phyloP scores from a whole-genome alignment of 2,113 vertebrate genomes.

The Ascaphus truei region DNA sequence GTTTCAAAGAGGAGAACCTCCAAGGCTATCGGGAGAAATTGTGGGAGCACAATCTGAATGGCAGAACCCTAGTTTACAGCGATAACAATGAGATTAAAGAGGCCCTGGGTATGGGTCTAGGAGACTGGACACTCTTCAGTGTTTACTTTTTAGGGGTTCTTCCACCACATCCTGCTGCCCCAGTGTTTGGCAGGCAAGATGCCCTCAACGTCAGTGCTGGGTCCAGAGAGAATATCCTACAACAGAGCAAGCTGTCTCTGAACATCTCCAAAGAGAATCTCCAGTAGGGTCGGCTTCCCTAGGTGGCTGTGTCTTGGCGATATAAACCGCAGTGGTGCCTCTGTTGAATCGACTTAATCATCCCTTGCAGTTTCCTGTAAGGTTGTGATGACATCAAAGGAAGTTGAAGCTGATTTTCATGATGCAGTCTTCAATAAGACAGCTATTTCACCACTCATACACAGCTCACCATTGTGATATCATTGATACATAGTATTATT shows the following conservation, averaged over 20 bases:
- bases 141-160: slow-evolving; percentile 26
- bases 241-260: neutral
- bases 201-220: neutral
- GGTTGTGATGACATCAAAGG: too few relatives aligned
- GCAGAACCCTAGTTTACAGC: slow-evolving; percentile 33
- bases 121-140: slow-evolving; percentile 40
- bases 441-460: too few relatives aligned
- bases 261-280: slow-evolving; percentile 9
- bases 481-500: too few relatives aligned
- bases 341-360: too few relatives aligned
- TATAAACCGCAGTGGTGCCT: too few relatives aligned
- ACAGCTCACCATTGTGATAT: too few relatives aligned
- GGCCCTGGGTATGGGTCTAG: slow-evolving; percentile 32
- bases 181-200: neutral
- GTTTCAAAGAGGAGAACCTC: slow-evolving; percentile 17
- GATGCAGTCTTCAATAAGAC: too few relatives aligned
- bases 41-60: slow-evolving; percentile 27
- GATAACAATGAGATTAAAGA: slow-evolving; percentile 32
- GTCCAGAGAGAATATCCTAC: neutral
- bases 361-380: too few relatives aligned
- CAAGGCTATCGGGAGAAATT: slow-evolving; percentile 8
- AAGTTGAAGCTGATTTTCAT: too few relatives aligned
- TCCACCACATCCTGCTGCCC: neutral
- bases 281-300: neutral
- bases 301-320: too few relatives aligned